Evolutionary conservation across 2,797 vertebrate genomes (phyloP).

Genomic region (Hemitrygon akajei): DNA sequence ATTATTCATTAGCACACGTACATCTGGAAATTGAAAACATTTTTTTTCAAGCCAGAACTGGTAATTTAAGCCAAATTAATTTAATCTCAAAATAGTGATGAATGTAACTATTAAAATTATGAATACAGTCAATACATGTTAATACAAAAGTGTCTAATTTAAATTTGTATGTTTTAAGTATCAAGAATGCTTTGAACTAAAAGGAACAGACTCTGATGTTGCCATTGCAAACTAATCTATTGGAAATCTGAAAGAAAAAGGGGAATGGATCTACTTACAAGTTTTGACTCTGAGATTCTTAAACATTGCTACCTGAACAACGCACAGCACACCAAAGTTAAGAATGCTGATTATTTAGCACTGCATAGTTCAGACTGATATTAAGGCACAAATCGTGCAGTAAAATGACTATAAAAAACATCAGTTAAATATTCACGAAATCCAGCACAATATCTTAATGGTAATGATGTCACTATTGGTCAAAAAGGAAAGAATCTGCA

Average conservation of each 20-base stretch:
- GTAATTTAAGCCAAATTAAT: neutral
- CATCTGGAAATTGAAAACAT: conserved; percentile 63
- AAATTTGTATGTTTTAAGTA: neutral
- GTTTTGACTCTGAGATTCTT: neutral
- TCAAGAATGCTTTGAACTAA: neutral
- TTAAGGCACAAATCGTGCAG: neutral
- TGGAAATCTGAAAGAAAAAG: neutral
- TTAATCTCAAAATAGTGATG: neutral
- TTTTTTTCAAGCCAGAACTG: neutral
- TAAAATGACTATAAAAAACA: neutral
- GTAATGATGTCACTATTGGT: too few relatives aligned
- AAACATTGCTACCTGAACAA: neutral
- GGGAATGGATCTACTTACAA: neutral
- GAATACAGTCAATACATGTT: neutral
- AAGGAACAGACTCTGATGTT: neutral
- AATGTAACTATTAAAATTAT: neutral
- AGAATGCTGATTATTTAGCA: neutral
- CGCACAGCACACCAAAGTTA: neutral
- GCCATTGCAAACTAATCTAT: neutral
- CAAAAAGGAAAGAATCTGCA: neutral
- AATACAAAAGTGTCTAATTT: neutral
- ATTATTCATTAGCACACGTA: conserved; percentile 84
- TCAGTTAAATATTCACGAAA: neutral
- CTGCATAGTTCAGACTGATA: neutral
- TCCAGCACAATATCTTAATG: neutral